Base-by-base conservation (phyloP, 37 sponge, comb jelly and placozoan genomes). In the Dysidea cf. avara region DNA sequence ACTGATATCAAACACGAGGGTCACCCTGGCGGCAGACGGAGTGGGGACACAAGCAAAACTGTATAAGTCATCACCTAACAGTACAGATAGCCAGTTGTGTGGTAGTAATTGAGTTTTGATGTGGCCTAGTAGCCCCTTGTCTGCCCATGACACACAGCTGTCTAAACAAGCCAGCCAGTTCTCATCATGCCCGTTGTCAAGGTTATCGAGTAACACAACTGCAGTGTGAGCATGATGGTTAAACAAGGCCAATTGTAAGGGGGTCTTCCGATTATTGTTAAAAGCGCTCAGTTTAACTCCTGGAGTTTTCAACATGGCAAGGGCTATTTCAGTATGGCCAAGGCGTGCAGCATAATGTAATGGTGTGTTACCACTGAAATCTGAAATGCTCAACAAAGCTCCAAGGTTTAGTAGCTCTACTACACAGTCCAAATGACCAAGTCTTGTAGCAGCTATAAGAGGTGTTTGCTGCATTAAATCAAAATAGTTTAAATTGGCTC, bases 401-500 rank as follows among this genome's bases (percentile, higher is more conserved):
- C 81, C 87, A 55, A 20, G 38, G 2, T 22, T 66, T 6, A 80
- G 37, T 24, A 86, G 76, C 33, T 36, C 36, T 13, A 28, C 24
- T 39, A 68, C 74, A 26, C 54, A 32, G 21, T 53, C 56, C 2
- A 73, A 9, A 14, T n/a, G 48, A 18, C 76, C 87, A 2, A 86
- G 61, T 31, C 54, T 75, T 1, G 71, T 18, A 11, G 87, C 87
- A 5, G 75, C 56, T 0, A 86, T 48, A 3, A 86, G 76, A 13
- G 87, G 87, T 34, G 87, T 63, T 6, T 75, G 81, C 38, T 80
- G 81, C 76, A 74, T 76, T 49, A 40, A 74, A 58, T 86, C 87
- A 16, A 69, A 50, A 55, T 53, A 49, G 28, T 80, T 34, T 1
- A 80, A 49, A 3, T 65, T 39, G 1, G 87, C 87, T 28, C 69